Conservation (phyloP, 64 coral and sea anemone genomes). For the Pocillopora damicornis region DNA sequence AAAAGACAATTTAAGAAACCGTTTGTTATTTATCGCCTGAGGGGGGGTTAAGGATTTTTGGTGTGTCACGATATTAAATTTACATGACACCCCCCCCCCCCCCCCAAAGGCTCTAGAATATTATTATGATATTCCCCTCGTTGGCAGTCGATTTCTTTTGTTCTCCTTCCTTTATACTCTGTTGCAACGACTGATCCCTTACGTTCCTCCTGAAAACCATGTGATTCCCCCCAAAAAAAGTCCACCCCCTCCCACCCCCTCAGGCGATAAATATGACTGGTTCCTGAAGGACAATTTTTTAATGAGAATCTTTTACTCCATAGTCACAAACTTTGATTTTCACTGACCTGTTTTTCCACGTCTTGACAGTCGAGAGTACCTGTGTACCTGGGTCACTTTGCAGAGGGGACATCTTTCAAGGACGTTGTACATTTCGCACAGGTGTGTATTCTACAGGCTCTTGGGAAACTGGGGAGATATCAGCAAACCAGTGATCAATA, state of each 20-base stretch:
- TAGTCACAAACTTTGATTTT: not conserved
- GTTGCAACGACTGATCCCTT: too few species aligned
- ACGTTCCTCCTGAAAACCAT: too few species aligned
- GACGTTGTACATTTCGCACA: constrained; percentile 75
- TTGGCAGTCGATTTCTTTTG: too few species aligned
- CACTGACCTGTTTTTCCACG: not conserved
- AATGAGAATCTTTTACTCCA: too few species aligned
- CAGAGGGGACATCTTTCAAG: constrained; percentile 82
- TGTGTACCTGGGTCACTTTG: constrained; percentile 70
- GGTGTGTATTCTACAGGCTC: not conserved
- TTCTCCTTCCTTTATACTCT: too few species aligned
- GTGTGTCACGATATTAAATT: too few species aligned
- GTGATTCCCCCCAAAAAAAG: too few species aligned
- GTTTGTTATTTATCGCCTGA: not conserved
- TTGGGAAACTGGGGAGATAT: not conserved
- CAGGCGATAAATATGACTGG: too few species aligned
- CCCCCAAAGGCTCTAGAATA: not conserved
- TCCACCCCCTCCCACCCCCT: too few species aligned
- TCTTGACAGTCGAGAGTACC: constrained; percentile 60
- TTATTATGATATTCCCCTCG: not conserved
- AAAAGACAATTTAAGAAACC: not conserved
- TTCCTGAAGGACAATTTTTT: too few species aligned
- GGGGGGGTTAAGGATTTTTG: not conserved
- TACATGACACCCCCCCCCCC: too few species aligned
- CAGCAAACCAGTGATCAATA: not conserved